Conservation (phyloP, 1,140 invertebrate genomes). For the Nymphalis io region DNA sequence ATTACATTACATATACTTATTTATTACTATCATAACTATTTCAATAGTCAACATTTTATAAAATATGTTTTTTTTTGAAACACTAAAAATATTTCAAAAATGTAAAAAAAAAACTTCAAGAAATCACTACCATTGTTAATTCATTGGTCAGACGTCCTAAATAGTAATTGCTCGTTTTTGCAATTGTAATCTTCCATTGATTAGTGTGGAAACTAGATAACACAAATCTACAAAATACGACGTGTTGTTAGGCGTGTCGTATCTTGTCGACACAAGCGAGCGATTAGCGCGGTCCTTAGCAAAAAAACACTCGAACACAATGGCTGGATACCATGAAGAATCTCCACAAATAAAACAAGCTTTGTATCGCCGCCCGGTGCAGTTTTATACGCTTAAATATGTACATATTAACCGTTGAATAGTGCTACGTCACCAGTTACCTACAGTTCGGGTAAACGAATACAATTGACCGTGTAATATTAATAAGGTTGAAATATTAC, state of each 20-base stretch:
- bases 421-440: constrained; percentile 57
- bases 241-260: constrained; percentile 51
- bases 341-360: constrained; percentile 64
- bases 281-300: constrained; percentile 51
- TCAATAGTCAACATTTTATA: too few relatives aligned
- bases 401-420: constrained; percentile 48
- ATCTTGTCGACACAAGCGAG: constrained; percentile 67
- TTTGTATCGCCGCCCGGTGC: constrained; percentile 45
- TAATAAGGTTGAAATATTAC: constrained; percentile 52
- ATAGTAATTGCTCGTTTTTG: not conserved
- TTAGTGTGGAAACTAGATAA: constrained; percentile 31
- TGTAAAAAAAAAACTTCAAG: too few relatives aligned
- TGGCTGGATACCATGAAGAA: constrained; percentile 64
- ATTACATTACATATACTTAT: too few relatives aligned
- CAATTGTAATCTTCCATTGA: not conserved
- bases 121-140: too few relatives aligned
- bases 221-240: constrained; percentile 27
- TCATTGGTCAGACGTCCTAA: not conserved
- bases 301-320: constrained; percentile 62
- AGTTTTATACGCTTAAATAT: constrained; percentile 50
- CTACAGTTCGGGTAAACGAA: constrained; percentile 46
- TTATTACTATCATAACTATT: too few relatives aligned
- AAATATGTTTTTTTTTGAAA: too few relatives aligned
- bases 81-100: too few relatives aligned
- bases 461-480: constrained; percentile 56